Percentiles rank a stretch among this genome's conserved stretches.
phyloP scores from a whole-genome alignment of 2,888 invertebrate genomes.

The Chromoteleia sp. region DNA sequence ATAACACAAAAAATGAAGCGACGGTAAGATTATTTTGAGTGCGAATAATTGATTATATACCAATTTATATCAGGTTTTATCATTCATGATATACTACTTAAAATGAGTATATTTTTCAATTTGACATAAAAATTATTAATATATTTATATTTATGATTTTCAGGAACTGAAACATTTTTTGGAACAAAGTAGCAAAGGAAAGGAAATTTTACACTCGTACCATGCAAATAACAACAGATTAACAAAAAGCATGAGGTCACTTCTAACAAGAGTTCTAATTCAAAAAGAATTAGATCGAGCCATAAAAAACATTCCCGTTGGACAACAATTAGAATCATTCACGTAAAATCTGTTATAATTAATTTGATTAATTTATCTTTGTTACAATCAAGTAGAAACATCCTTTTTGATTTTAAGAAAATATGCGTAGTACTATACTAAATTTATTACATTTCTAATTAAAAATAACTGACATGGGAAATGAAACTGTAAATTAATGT shows the following conservation, averaged over 20 bases:
- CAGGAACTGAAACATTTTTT: conserved; percentile 55
- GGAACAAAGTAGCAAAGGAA: conserved; percentile 54
- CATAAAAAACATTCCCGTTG: conserved; percentile 47
- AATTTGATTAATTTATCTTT: neutral
- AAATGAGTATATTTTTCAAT: too few relatives aligned
- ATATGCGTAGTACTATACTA: too few relatives aligned
- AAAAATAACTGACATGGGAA: too few relatives aligned
- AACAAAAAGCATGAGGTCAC: conserved; percentile 55
- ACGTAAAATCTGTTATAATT: conserved; percentile 28
- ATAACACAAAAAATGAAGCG: conserved; percentile 21
- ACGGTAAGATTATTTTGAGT: conserved; percentile 12
- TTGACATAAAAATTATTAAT: neutral
- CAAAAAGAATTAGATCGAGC: conserved; percentile 51
- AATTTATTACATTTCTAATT: too few relatives aligned
- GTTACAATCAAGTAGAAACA: too few relatives aligned
- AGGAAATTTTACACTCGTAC: conserved; percentile 57
- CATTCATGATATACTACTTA: neutral
- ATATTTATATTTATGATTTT: conserved; percentile 3
- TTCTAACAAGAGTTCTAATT: conserved; percentile 47
- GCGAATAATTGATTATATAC: too few relatives aligned
- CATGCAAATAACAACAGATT: conserved; percentile 55
- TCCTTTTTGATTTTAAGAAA: too few relatives aligned
- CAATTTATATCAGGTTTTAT: neutral
- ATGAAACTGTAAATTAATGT: neutral
- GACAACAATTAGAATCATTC: conserved; percentile 56